phyloP scores from a whole-genome alignment of 1,140 invertebrate genomes.

The Meloidogyne floridensis region DNA sequence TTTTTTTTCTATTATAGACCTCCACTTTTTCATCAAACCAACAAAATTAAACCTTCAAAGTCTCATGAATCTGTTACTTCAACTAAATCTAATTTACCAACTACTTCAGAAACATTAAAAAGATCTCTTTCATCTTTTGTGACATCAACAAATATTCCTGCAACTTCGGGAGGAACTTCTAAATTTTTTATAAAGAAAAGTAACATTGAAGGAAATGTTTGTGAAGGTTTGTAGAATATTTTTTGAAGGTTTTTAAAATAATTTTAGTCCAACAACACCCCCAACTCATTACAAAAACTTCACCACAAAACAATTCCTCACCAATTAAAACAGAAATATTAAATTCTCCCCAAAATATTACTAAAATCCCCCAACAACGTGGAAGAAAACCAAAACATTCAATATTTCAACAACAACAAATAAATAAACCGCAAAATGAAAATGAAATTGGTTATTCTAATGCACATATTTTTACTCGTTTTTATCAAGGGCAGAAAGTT shows the following conservation, averaged over 20 bases:
- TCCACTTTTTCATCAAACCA: background rate
- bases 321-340: background rate
- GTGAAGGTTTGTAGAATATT: background rate
- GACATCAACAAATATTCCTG: background rate
- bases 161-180: background rate
- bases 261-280: background rate
- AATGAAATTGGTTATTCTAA: slow-evolving; percentile 41
- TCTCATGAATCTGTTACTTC: background rate
- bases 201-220: background rate
- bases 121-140: background rate
- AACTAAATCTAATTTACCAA: background rate
- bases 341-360: background rate
- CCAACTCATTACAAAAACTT: background rate
- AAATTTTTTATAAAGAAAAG: background rate
- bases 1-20: too few relatives aligned
- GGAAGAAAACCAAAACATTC: slow-evolving; percentile 21
- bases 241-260: background rate
- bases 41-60: background rate
- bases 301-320: background rate
- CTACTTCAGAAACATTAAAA: background rate
- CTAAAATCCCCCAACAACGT: background rate
- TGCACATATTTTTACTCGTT: slow-evolving; percentile 42
- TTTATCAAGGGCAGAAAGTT: slow-evolving; percentile 45
- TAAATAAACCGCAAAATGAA: slow-evolving; percentile 22
- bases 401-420: slow-evolving; percentile 27